Evolutionary conservation across 2,888 invertebrate genomes (phyloP).

Genomic region (Agrotis clavis): DNA sequence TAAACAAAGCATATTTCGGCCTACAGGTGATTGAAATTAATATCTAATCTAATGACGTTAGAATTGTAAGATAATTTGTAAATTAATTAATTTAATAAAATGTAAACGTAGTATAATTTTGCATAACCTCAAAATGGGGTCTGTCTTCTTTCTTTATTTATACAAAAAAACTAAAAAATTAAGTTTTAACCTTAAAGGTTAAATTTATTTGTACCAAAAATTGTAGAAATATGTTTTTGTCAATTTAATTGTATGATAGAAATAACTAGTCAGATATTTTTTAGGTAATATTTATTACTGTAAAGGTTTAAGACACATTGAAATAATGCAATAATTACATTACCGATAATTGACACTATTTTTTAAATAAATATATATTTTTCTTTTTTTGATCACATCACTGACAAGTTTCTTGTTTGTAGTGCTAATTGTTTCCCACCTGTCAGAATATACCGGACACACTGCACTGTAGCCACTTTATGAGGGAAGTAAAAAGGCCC

Average conservation of each 20-base stretch:
- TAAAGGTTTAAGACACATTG: conserved; percentile 8
- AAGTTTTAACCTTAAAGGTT: conserved; percentile 40
- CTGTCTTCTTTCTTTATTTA: conserved; percentile 13
- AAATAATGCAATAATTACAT: conserved; percentile 21
- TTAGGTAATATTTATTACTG: conserved; percentile 50
- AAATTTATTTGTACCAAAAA: conserved; percentile 51
- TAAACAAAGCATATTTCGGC: conserved; percentile 29
- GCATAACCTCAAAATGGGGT: conserved; percentile 2
- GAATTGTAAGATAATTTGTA: conserved; percentile 25
- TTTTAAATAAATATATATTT: not conserved
- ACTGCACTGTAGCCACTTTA: conserved; percentile 15
- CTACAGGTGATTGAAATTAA: conserved; percentile 19
- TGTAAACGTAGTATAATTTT: conserved; percentile 4
- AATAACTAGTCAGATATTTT: conserved; percentile 56
- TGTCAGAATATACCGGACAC: conserved; percentile 20
- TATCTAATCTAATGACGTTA: not conserved
- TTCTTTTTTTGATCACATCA: not conserved
- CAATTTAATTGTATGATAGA: conserved; percentile 58
- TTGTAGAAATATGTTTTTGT: conserved; percentile 49
- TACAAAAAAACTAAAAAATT: conserved; percentile 13
- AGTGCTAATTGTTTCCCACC: not conserved
- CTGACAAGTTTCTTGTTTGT: not conserved
- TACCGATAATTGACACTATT: conserved; percentile 4
- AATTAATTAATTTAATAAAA: conserved; percentile 9
- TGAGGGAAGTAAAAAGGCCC: not conserved